Evolutionary conservation across 2,113 vertebrate genomes (phyloP).

Genomic region (Chaetodon trifascialis): DNA sequence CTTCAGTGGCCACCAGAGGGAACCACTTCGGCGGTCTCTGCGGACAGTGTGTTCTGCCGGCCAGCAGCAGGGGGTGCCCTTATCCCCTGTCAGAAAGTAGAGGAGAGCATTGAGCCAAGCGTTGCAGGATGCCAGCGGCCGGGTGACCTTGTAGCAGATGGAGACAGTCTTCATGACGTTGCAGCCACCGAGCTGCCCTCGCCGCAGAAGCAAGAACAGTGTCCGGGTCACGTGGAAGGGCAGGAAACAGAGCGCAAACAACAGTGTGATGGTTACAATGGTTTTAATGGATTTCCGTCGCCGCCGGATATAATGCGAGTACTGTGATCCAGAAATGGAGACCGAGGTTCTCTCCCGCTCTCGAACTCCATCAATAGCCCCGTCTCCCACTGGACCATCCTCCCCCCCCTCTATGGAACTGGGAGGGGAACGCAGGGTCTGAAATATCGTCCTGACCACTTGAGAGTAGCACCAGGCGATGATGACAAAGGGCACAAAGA

Average conservation of each 20-base stretch:
- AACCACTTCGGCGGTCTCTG: slow-evolving; percentile 51
- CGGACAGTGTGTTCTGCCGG: slow-evolving; percentile 53
- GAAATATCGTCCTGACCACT: slow-evolving; percentile 85
- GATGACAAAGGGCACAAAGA: slow-evolving; percentile 86
- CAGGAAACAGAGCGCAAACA: slow-evolving; percentile 88
- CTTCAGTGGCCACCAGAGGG: slow-evolving; percentile 84
- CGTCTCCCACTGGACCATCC: slow-evolving; percentile 54
- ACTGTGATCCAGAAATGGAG: slow-evolving; percentile 78
- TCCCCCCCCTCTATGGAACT: slow-evolving; percentile 60
- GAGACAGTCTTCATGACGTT: slow-evolving; percentile 83
- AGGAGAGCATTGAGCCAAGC: slow-evolving; percentile 88
- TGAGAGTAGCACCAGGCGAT: slow-evolving; percentile 89
- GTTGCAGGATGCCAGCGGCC: slow-evolving; percentile 87
- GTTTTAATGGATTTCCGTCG: slow-evolving; percentile 87
- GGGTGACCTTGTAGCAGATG: slow-evolving; percentile 88
- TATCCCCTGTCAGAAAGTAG: slow-evolving; percentile 88
- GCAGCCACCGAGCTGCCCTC: slow-evolving; percentile 78
- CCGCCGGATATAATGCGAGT: slow-evolving; percentile 81
- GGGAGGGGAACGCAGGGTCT: slow-evolving; percentile 80
- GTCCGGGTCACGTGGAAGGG: slow-evolving; percentile 88
- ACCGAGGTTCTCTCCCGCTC: slow-evolving; percentile 67
- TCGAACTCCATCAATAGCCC: slow-evolving; percentile 28
- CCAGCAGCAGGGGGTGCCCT: slow-evolving; percentile 80
- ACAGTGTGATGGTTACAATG: slow-evolving; percentile 86
- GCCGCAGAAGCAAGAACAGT: slow-evolving; percentile 85